Conservation (phyloP, 2,888 invertebrate species). For the Cyrtodaria siliqua region DNA sequence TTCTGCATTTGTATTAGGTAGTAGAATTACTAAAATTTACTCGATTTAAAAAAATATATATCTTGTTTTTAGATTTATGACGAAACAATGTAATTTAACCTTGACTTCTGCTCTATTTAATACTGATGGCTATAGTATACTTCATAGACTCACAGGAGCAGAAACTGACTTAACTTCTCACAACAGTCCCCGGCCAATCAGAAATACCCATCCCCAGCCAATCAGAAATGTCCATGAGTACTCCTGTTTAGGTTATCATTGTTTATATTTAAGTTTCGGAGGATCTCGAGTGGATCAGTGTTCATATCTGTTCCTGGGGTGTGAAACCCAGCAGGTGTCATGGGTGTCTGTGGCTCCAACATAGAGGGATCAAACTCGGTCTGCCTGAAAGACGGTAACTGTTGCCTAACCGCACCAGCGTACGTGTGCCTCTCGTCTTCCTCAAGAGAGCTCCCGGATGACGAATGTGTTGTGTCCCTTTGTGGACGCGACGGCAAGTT, state of each 20-base stretch:
- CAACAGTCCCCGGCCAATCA: no score
- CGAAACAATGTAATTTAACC: no score
- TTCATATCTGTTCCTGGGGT: constrained; percentile 77
- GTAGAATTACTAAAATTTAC: no score
- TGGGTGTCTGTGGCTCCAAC: constrained; percentile 78
- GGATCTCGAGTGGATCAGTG: constrained; percentile 80
- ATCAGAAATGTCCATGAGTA: constrained; percentile 60
- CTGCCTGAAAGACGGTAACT: constrained; percentile 55
- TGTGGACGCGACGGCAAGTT: constrained; percentile 52
- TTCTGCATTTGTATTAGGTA: no score
- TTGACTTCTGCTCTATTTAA: no score
- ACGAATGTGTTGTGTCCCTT: constrained; percentile 39
- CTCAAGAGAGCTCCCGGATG: constrained; percentile 58
- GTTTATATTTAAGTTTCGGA: constrained; percentile 81
- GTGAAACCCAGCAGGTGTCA: constrained; percentile 79
- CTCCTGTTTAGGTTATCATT: constrained; percentile 61
- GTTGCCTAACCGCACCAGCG: constrained; percentile 66
- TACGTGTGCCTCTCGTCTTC: constrained; percentile 66
- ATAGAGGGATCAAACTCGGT: constrained; percentile 57
- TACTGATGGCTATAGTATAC: no score
- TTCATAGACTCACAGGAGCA: no score
- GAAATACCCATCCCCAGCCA: background rate
- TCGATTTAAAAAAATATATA: no score
- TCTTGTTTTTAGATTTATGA: no score
- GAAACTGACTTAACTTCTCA: no score